Base-by-base conservation (phyloP, 1,140 invertebrate species). In the Oedothorax gibbosus region DNA sequence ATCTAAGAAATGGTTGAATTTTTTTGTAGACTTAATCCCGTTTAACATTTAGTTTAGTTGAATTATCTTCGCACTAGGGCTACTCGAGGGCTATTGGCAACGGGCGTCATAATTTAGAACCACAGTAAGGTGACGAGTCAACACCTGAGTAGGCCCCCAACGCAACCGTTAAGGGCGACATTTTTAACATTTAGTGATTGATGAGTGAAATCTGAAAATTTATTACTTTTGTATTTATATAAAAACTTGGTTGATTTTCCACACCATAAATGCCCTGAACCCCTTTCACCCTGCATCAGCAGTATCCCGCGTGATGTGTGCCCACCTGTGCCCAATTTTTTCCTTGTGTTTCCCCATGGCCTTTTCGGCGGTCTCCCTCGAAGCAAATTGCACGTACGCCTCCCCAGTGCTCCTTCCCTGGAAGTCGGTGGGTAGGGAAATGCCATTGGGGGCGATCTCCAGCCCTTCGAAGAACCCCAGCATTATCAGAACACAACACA, bases 251-350 rank as follows among this genome's bases (percentile, higher is more conserved):
- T 35, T 35, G 35, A 35, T 5, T 35, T 35, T 35, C 35, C 35
- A 35, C 35, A 5, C 35, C 35, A 35, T 35, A 35, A 35, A 35
- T 35, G 35, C 35, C 35, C 35, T 35, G 35, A 35, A 35, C 35
- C 35, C 35, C 35, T 35, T 35, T 77, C 15, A 85, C 21, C 69
- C 75, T 65, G 73, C 73, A 14, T 6, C 51, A 78, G 65, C n/a
- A 56, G 53, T 57, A 62, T 62, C 85, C 73, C 56, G 60, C 18
- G 12, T 56, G 51, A 11, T 14, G 51, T 73, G 65, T 82, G 85
- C 85, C 85, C 95, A 99, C 97, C 97, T 98, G 96, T 98, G 96
- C 95, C 96, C 97, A 94, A 99, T 98, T 93, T 96, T 97, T 94
- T 98, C 96, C 94, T 96, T 97, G 95, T 98, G 96, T 94, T 96